A percentile compares a stretch with the other conserved stretches of the same genome.
Evolutionary conservation across 2,888 invertebrate species (phyloP).

Genomic region (Philonicus albiceps): DNA sequence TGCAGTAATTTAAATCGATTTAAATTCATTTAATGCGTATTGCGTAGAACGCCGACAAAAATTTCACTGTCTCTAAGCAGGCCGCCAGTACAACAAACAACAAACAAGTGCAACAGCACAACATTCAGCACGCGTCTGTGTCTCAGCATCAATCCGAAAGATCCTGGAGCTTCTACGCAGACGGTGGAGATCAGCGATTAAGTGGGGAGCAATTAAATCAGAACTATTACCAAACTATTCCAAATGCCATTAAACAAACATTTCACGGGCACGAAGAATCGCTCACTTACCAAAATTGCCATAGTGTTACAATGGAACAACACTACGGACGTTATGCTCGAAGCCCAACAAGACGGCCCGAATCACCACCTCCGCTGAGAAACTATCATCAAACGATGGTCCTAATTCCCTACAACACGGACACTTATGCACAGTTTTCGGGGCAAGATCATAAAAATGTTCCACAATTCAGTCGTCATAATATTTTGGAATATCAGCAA

Average conservation of each 20-base stretch:
- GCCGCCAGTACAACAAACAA: background rate
- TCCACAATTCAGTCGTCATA: slow-evolving; percentile 61
- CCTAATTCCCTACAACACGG: slow-evolving; percentile 72
- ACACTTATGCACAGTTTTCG: slow-evolving; percentile 62
- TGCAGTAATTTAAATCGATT: background rate
- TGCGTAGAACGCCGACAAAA: slow-evolving; percentile 38
- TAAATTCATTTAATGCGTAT: background rate
- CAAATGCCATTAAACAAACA: slow-evolving; percentile 61
- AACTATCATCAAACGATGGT: slow-evolving; percentile 75
- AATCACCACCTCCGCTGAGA: slow-evolving; percentile 75
- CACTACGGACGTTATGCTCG: slow-evolving; percentile 61
- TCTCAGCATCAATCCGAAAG: slow-evolving; percentile 61
- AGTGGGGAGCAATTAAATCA: slow-evolving; percentile 56
- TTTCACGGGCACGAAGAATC: slow-evolving; percentile 61
- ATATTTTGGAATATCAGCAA: slow-evolving; percentile 63
- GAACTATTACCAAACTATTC: slow-evolving; percentile 61
- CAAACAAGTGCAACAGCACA: slow-evolving; percentile 1
- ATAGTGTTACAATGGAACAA: slow-evolving; percentile 53
- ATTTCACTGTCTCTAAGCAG: background rate
- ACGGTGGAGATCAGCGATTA: slow-evolving; percentile 56
- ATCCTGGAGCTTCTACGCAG: slow-evolving; percentile 61
- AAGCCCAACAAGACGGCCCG: slow-evolving; percentile 66
- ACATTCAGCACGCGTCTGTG: slow-evolving; percentile 51
- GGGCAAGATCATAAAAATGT: slow-evolving; percentile 59
- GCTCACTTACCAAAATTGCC: slow-evolving; percentile 60